Conservation (phyloP, 2,113 vertebrate genomes). For the Myotis yumanensis region DNA sequence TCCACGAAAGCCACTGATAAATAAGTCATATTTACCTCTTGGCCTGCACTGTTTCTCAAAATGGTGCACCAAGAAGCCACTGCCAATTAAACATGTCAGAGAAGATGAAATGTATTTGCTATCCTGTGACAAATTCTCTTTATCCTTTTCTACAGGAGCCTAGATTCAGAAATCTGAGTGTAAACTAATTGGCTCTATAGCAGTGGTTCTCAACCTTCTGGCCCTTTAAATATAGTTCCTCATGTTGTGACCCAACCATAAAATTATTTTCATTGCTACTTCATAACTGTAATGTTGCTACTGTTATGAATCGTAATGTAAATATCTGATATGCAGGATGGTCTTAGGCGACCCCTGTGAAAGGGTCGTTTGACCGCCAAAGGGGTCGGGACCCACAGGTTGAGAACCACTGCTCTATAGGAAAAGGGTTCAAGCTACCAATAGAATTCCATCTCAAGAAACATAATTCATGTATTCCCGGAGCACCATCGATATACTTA, state of each 20-base stretch:
- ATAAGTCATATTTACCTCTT: not conserved
- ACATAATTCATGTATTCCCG: not conserved
- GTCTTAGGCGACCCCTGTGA: too few relatives aligned
- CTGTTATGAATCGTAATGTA: too few relatives aligned
- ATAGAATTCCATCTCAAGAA: not conserved
- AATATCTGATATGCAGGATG: too few relatives aligned
- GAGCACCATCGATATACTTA: not conserved
- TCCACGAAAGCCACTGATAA: not conserved
- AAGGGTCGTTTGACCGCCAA: too few relatives aligned
- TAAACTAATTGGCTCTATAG: slow-evolving; percentile 5
- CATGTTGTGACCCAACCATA: too few relatives aligned
- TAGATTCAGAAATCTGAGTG: not conserved
- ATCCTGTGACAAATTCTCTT: not conserved
- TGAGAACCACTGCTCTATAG: too few relatives aligned
- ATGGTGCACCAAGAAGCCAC: not conserved
- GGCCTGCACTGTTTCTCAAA: not conserved
- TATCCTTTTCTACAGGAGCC: not conserved
- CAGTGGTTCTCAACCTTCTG: too few relatives aligned
- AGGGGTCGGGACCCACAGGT: too few relatives aligned
- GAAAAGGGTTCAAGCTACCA: not conserved
- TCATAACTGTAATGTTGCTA: too few relatives aligned
- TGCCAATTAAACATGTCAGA: not conserved
- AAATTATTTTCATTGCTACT: too few relatives aligned
- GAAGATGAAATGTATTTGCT: not conserved
- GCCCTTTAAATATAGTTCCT: too few relatives aligned